Evolutionary conservation across 2,888 invertebrate genomes (phyloP), one percentile per base, ranked within the genome.

Genomic region (Seira ritae): DNA sequence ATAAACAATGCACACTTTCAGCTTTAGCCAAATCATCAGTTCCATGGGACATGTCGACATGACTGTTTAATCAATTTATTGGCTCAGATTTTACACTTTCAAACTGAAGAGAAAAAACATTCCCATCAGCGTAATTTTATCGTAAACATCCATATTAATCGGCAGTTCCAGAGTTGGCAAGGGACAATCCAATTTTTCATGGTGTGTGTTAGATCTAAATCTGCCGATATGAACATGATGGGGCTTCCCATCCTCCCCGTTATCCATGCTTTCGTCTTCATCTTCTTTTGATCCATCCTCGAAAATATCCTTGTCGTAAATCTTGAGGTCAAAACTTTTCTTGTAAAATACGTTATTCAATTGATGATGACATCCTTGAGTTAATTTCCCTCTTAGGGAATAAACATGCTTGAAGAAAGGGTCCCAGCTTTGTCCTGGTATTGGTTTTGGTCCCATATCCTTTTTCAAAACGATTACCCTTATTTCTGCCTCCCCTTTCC

Each of bases 51-150:
- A n/a, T n/a, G n/a, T n/a, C n/a, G n/a, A n/a, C n/a, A n/a, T n/a
- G n/a, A n/a, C n/a, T n/a, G n/a, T n/a, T n/a, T n/a, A n/a, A n/a
- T n/a, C n/a, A n/a, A n/a, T n/a, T n/a, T n/a, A n/a, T n/a, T n/a
- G n/a, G n/a, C n/a, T n/a, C n/a, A n/a, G n/a, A n/a, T 46, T 46
- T 12, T 12, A 10, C 6, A 46, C 12, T 46, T 46, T 10, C 37
- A 65, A 17, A 42, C 37, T 23, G 31, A 80, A 80, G 0, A 80
- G 15, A 17, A 80, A 80, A 55, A 80, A 80, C 22, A 69, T 24
- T 15, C 75, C 75, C 46, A 80, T 80, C 17, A 80, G 22, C 0
- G 80, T 75, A 15, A 80, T 20, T 37, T 80, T 80, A 50, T 80
- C 80, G 20, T 75, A 80, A 22, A 80, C 62, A 22, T 62, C 66